These are phyloP conservation scores for Ciconia nigra DNA, from an alignment of 2,797 vertebrate genomes.

Conservation along the genomic window DNA sequence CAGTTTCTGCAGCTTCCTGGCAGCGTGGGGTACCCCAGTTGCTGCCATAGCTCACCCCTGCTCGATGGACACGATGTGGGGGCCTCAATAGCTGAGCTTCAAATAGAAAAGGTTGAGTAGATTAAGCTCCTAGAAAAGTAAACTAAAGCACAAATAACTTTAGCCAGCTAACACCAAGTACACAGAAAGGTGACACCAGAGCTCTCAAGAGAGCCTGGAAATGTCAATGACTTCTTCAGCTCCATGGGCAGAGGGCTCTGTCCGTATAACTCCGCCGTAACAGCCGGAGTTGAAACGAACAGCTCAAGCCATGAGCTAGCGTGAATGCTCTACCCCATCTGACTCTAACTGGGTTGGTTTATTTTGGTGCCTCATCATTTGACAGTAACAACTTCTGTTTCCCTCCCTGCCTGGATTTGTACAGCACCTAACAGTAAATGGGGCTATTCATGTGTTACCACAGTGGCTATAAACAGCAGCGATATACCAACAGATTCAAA, in stretches of 20 bases:
- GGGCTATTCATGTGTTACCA: not conserved
- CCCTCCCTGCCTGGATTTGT: not conserved
- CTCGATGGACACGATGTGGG: rapidly evolving
- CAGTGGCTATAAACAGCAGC: not conserved
- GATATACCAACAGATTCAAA: not conserved
- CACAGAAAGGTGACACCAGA: not conserved
- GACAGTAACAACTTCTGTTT: not conserved
- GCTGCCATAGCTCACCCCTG: not conserved
- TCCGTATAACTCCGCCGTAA: rapidly evolving
- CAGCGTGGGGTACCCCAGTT: rapidly evolving
- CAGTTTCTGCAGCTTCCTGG: not conserved
- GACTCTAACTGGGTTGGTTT: not conserved
- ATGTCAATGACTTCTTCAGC: not conserved
- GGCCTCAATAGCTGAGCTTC: not conserved
- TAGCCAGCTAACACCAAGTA: not conserved
- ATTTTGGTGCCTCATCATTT: not conserved
- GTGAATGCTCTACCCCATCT: not conserved
- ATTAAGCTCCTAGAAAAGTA: not conserved
- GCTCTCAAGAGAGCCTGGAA: not conserved
- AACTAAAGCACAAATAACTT: not conserved
- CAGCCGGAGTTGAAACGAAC: rapidly evolving
- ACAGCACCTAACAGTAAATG: not conserved
- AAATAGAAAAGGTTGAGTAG: not conserved
- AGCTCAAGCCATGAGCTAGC: not conserved
- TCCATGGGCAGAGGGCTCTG: not conserved